phyloP scores from a whole-genome alignment of 1,140 invertebrate genomes.

The Nixonia krombeini region DNA sequence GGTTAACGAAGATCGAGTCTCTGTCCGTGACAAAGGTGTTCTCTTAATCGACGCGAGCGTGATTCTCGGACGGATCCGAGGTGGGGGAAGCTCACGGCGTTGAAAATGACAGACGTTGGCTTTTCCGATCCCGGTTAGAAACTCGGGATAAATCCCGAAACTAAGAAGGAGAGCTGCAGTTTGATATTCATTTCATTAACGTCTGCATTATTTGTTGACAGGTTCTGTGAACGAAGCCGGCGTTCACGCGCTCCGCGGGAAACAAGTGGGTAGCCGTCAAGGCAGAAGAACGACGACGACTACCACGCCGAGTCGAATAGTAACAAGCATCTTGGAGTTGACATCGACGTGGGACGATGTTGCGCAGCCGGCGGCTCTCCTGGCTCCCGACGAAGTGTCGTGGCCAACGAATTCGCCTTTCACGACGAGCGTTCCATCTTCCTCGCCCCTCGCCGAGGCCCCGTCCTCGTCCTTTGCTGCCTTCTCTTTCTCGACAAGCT shows the following conservation, averaged over 20 bases:
- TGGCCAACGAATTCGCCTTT: constrained; percentile 61
- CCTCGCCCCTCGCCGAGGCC: constrained; percentile 30
- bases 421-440: constrained; percentile 49
- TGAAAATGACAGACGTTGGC: too few species aligned
- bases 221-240: constrained; percentile 67
- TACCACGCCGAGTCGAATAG: constrained; percentile 47
- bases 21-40: too few species aligned
- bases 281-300: constrained; percentile 59
- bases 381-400: constrained; percentile 61
- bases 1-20: too few species aligned
- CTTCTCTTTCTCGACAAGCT: constrained; percentile 34
- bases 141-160: too few species aligned
- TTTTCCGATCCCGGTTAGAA: too few species aligned
- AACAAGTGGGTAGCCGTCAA: constrained; percentile 61
- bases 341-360: constrained; percentile 58
- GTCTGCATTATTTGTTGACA: constrained; percentile 50
- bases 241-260: constrained; percentile 62
- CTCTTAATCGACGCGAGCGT: too few species aligned
- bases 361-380: constrained; percentile 62
- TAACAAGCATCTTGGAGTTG: constrained; percentile 51
- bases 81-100: too few species aligned
- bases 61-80: too few species aligned
- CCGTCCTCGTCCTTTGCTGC: constrained; percentile 31
- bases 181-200: too few species aligned
- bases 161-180: too few species aligned